A percentile compares a stretch with the other conserved stretches of the same genome.
phyloP scores from a whole-genome alignment of 2,888 invertebrate species.

The Idaea straminata region DNA sequence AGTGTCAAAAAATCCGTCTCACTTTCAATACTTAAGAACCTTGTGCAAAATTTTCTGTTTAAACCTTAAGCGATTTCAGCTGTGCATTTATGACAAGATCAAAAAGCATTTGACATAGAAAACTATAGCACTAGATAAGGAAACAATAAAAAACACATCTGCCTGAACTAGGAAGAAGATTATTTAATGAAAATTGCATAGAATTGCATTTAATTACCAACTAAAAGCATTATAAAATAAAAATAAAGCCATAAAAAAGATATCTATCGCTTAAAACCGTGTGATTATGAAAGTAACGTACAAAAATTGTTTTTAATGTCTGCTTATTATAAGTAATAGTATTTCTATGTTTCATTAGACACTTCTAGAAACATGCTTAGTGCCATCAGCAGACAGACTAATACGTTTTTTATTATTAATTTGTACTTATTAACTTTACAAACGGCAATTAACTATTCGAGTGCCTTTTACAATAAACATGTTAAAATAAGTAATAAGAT shows the following conservation, averaged over 20 bases:
- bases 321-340: slow-evolving; percentile 61
- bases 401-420: slow-evolving; percentile 59
- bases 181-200: background rate
- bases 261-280: slow-evolving; percentile 40
- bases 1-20: background rate
- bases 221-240: slow-evolving; percentile 46
- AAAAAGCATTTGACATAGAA: no score
- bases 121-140: no score
- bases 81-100: no score
- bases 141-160: no score
- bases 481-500: slow-evolving; percentile 61
- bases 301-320: slow-evolving; percentile 63
- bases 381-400: slow-evolving; percentile 73
- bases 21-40: background rate
- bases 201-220: slow-evolving; percentile 31
- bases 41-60: background rate
- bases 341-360: slow-evolving; percentile 60
- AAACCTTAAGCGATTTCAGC: no score
- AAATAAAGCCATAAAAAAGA: slow-evolving; percentile 47
- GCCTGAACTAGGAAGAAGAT: background rate
- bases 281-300: slow-evolving; percentile 68
- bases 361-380: slow-evolving; percentile 67
- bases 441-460: slow-evolving; percentile 63
- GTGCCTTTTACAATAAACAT: slow-evolving; percentile 70
- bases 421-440: slow-evolving; percentile 68